Base-by-base conservation (phyloP, 2,888 invertebrate genomes). In the Microplitis manilae region DNA sequence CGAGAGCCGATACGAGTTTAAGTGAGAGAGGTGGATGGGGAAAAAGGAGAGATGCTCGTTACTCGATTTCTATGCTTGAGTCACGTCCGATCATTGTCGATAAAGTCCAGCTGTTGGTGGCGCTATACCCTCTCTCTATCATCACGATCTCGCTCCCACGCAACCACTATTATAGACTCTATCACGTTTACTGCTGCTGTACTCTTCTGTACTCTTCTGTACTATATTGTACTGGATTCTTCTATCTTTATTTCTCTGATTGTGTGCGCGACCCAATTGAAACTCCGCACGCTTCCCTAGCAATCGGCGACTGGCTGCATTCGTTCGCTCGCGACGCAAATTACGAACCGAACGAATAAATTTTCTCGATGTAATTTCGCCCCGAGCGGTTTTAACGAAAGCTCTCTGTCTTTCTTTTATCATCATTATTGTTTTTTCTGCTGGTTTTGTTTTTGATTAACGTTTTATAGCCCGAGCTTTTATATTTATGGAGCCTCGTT, bases 1-100 rank as follows among this genome's bases (percentile, higher is more conserved):
- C 50, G 30, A 65, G 38, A 65, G 50, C 30, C 4, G 30, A 30
- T 30, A 0, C 8, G 64, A 40, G 64, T 30, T 17, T 17, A 40
- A 30, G 6, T 17, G 17, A 17, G 59, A 15, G 59, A 20, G 39
- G 68, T 41, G 41, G 9, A 50, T 8, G 72, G 17, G 30, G 60
- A 30, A 59, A 71, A 15, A 2, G 30, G 41, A 13, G 41, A 68
- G 30, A 50, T 17, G 68, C 68, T 77, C 74, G 74, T 77, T 77
- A 77, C 74, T 74, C 67, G 74, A 77, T 77, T 77, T 77, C 71
- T 69, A 77, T 74, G 70, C 74, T 71, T 67, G 62, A 77, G 77
- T 77, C 77, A 77, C 77, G 77, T 77, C 71, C 77, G 65, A 77
- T 77, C 65, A 74, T 71, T 30, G 74, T 41, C 68, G 71, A 74